Evolutionary conservation across 1,140 invertebrate species (phyloP).

Genomic region (Ctenoplectra terminalis): DNA sequence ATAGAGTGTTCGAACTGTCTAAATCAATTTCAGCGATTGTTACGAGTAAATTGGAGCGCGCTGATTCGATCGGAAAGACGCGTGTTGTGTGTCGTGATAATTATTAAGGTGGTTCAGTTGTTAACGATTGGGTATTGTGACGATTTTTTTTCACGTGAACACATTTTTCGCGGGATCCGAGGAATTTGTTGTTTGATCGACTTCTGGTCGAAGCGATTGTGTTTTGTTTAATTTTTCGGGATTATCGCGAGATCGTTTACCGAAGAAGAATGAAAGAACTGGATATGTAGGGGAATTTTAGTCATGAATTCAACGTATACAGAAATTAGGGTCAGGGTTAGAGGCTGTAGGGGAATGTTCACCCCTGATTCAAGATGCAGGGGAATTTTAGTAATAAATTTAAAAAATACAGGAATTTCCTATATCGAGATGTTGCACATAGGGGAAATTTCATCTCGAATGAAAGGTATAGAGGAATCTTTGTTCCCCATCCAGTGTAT

Average conservation of each 20-base stretch:
- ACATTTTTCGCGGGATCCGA: too few species aligned
- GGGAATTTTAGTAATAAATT: too few species aligned
- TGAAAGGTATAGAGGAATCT: not conserved
- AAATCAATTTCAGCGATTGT: conserved; percentile 27
- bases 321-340: too few species aligned
- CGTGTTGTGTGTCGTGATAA: not conserved
- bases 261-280: too few species aligned
- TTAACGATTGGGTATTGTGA: not conserved
- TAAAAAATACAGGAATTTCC: too few species aligned
- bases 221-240: not conserved
- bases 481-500: too few species aligned
- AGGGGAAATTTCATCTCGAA: too few species aligned
- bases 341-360: too few species aligned
- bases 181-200: not conserved
- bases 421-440: too few species aligned
- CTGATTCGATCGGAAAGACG: not conserved
- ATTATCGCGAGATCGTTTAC: not conserved
- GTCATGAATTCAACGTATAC: too few species aligned
- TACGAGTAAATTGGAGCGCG: not conserved
- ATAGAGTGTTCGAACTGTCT: not conserved
- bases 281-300: too few species aligned
- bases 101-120: not conserved
- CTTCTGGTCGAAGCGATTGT: not conserved
- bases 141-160: not conserved
- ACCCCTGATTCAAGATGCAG: too few species aligned